Evolutionary conservation across 2,888 invertebrate species (phyloP).

Genomic region (Ectemnius continuus): DNA sequence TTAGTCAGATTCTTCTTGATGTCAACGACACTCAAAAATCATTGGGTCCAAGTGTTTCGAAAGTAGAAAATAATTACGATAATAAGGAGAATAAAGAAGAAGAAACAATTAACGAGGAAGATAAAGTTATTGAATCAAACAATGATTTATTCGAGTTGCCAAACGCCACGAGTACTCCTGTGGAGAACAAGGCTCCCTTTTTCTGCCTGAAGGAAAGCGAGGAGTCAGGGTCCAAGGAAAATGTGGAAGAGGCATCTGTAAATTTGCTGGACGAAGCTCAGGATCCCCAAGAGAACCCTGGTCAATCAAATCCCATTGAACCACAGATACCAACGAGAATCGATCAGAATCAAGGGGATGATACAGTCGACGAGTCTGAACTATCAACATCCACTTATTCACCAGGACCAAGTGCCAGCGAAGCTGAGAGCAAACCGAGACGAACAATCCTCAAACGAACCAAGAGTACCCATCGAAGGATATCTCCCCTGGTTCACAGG

Average conservation of each 20-base stretch:
- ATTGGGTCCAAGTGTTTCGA: not conserved
- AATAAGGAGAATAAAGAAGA: not conserved
- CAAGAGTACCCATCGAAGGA: not conserved
- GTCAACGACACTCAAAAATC: not conserved
- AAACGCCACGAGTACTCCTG: conserved; percentile 34
- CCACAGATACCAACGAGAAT: not conserved
- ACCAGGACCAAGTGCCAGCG: conserved; percentile 22
- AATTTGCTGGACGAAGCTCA: too few relatives aligned
- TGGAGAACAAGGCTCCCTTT: conserved; percentile 18
- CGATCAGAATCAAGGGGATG: conserved; percentile 12
- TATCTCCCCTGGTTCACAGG: conserved; percentile 13
- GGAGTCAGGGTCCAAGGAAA: too few relatives aligned
- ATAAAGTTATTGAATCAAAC: not conserved
- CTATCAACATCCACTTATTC: conserved; percentile 23
- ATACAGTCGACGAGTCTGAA: conserved; percentile 26
- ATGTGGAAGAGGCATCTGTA: too few relatives aligned
- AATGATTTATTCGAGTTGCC: conserved; percentile 4
- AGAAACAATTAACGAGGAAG: not conserved
- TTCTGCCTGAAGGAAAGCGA: not conserved
- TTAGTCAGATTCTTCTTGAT: conserved; percentile 25
- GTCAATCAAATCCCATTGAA: not conserved
- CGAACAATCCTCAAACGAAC: not conserved
- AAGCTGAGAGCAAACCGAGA: conserved; percentile 22
- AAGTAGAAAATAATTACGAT: not conserved
- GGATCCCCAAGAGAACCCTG: too few relatives aligned